Evolutionary conservation across 1,140 invertebrate genomes (phyloP), one percentile per base, ranked within the genome.

Genomic region (Neodiprion virginianus): DNA sequence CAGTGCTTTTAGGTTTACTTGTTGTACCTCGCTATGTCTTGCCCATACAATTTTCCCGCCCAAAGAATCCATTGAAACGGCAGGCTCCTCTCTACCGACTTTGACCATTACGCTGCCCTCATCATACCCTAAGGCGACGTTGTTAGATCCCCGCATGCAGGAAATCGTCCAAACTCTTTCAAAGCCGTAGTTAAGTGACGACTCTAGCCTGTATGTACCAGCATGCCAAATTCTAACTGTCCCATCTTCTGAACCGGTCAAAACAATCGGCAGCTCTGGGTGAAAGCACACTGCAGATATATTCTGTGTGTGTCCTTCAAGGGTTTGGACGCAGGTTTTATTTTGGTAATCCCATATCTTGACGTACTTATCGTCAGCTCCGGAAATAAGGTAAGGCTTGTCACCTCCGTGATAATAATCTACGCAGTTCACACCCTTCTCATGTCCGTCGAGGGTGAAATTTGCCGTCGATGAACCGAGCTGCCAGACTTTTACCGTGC

Each of bases 331-430:
- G 88, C 98, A 99, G 0, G 97, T 99, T 89, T 99, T 99, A 87
- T 99, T 99, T 86, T 99, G 96, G 87, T 99, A 99, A 86, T 99
- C 99, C 99, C 99, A 99, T 78, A 99, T 99, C 89, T 99, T 99
- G 0, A 99, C 97, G 1, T 97, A 90, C 67, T 96, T 93, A 87
- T 99, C 99, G 88, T 99, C 99, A 68, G 98, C 98, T 17, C 98
- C 99, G 72, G 98, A 99, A 82, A 99, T 99, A 23, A 99, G 90
- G 86, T 99, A 99, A 0, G 99, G 99, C 83, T 99, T 99, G 83
- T 99, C 99, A n/a, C 97, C 98, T n/a, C 97, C 97, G 84, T 99
- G 96, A 86, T 99, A 99, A 85, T 99, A 99, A 88, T 99, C 98
- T 0, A 99, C 96, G 88, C 98, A 99, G 85, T 99, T 99, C 0